phyloP scores from a whole-genome alignment of 2,888 invertebrate species.

The Tetragonisca angustula region DNA sequence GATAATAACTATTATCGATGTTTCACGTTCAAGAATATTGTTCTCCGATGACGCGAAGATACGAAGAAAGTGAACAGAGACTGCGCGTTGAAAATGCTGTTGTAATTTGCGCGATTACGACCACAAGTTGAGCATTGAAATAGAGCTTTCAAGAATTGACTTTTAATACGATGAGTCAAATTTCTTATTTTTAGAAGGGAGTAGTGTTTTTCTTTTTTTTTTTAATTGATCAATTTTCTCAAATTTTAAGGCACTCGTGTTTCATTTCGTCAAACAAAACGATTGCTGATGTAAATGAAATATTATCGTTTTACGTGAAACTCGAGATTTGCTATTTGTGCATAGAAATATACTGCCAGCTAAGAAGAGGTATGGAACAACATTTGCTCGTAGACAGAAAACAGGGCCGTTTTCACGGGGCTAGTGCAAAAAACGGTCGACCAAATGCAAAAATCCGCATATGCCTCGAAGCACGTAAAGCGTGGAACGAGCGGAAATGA shows the following conservation, averaged over 20 bases:
- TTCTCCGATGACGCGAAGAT: not conserved
- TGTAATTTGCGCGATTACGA: too few species aligned
- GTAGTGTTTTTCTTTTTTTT: too few species aligned
- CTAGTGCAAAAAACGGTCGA: not conserved
- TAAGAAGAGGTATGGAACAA: conserved; percentile 3
- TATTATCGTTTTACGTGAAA: not conserved
- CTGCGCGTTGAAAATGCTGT: too few species aligned
- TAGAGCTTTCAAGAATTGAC: too few species aligned
- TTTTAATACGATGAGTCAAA: too few species aligned
- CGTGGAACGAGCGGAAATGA: conserved; percentile 9
- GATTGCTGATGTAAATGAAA: not conserved
- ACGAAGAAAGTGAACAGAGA: not conserved
- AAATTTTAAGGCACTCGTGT: too few species aligned
- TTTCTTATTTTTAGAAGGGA: too few species aligned
- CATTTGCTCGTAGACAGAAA: conserved; percentile 1
- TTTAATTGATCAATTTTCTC: too few species aligned
- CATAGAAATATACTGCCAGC: not conserved
- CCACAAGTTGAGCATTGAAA: too few species aligned
- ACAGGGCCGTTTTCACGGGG: not conserved
- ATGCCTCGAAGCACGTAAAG: not conserved
- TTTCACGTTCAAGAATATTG: conserved; percentile 7
- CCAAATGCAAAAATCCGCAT: conserved; percentile 23
- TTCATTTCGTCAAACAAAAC: too few species aligned
- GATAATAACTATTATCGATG: conserved; percentile 34
- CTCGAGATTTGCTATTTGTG: too few species aligned